These are phyloP conservation scores for Aphelinus atriplicis DNA, from an alignment of 1,140 invertebrate species.

Conservation along the genomic window DNA sequence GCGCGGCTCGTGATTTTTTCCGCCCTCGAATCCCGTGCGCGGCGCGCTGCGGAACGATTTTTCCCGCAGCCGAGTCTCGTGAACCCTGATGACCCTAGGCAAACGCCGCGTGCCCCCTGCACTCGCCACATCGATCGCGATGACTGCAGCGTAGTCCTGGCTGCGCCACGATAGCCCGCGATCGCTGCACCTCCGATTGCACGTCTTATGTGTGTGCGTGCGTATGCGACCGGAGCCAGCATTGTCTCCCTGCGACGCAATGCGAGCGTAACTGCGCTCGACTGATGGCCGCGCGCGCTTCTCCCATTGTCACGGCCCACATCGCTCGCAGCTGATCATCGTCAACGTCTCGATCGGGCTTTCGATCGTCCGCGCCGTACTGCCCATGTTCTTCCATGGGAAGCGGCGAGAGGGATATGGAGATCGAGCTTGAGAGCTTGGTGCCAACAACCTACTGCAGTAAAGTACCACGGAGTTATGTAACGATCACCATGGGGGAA, in stretches of 20 bases:
- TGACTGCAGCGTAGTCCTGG: neutral
- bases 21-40: slow-evolving; percentile 1
- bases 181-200: neutral
- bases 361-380: no score
- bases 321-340: no score
- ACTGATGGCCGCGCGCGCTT: no score
- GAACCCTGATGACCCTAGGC: slow-evolving; percentile 26
- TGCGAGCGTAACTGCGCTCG: no score
- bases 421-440: no score
- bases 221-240: neutral
- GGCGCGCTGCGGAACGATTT: neutral
- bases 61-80: neutral
- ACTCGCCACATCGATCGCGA: slow-evolving; percentile 6
- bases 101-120: neutral
- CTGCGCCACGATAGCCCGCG: neutral
- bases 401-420: no score
- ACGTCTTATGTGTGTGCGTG: neutral
- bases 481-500: no score
- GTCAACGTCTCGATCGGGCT: no score
- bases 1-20: slow-evolving; percentile 12
- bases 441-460: no score
- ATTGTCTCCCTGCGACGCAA: neutral
- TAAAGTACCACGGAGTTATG: no score
- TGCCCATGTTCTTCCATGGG: no score
- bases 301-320: no score